These are phyloP conservation scores for Andrena haemorrhoa DNA, from an alignment of 2,888 invertebrate species.

Conservation along the genomic window DNA sequence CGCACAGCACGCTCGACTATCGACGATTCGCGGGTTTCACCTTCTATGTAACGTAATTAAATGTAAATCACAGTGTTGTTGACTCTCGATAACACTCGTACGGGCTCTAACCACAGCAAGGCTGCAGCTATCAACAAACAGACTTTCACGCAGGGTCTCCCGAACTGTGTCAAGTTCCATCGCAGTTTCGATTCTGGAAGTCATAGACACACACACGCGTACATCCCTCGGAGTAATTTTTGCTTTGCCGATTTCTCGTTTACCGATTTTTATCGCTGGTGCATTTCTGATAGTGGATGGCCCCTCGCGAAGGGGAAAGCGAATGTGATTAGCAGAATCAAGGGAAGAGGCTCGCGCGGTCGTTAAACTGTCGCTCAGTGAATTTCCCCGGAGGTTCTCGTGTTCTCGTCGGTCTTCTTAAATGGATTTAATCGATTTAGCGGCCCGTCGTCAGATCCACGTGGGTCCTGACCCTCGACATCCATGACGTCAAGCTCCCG, in stretches of 20 bases:
- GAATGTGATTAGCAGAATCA: not conserved
- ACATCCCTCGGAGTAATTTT: not conserved
- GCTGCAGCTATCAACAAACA: slow-evolving; percentile 50
- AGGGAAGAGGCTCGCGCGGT: not conserved
- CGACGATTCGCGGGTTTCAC: slow-evolving; percentile 33
- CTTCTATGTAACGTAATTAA: slow-evolving; percentile 43
- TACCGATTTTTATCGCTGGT: no score
- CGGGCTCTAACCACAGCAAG: slow-evolving; percentile 47
- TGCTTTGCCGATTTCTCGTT: not conserved
- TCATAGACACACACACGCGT: not conserved
- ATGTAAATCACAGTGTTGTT: slow-evolving; percentile 35
- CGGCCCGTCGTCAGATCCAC: slow-evolving; percentile 46
- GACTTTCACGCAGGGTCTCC: not conserved
- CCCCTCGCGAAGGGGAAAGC: not conserved
- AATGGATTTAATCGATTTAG: slow-evolving; percentile 68
- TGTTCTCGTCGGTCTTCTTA: slow-evolving; percentile 43
- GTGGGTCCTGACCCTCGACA: slow-evolving; percentile 52
- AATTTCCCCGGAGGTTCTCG: slow-evolving; percentile 44
- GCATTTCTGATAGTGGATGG: not conserved
- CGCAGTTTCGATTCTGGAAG: not conserved
- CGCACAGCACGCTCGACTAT: not conserved
- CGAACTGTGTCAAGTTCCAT: not conserved
- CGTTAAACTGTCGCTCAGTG: slow-evolving; percentile 6
- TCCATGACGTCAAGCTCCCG: slow-evolving; percentile 55
- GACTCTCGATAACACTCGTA: slow-evolving; percentile 37